Evolutionary conservation across 2,888 invertebrate species (phyloP), one percentile per base, ranked within the genome.

Genomic region (Eulithis prunata): DNA sequence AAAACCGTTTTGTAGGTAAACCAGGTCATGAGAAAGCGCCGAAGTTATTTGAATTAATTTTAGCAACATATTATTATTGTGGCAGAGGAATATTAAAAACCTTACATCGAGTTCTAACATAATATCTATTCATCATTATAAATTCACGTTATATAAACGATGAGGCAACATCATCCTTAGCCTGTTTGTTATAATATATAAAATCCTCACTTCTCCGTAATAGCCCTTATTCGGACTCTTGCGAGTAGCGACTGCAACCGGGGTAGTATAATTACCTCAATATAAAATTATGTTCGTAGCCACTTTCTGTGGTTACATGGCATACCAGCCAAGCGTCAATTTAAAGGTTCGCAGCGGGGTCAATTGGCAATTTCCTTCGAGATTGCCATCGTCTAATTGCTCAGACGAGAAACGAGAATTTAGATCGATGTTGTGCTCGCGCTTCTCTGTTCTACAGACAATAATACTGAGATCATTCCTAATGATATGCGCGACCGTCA

Each of bases 321-420:
- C 73, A 77, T 78, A 75, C 69, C 72, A 75, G 77, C 69, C 77
- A 72, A 69, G 78, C 72, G 73, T 78, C 82, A 89, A 89, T 91
- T 90, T 79, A 58, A 49, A 85, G 79, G 86, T 88, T 92, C 90
- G 91, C 88, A 82, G 81, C 71, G 72, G 80, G 91, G 92, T 93
- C 90, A 93, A 93, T 91, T 92, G 88, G 72, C 87, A 89, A 90
- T 91, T 88, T 92, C 91, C 92, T 90, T 86, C 78, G 82, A 83
- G 90, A 90, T 90, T 91, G 88, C 79, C 81, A 81, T 79, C 80
- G 87, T 82, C 84, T 90, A 90, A 90, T 90, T 87, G 87, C 81
- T 79, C 79, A 81, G 74, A 82, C 80, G 77, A 80, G 80, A 73
- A 75, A 82, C 81, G 75, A 80, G 80, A 74, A 75, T 77, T 69